Evolutionary conservation across 2,113 vertebrate species (phyloP).

Genomic region (Sprattus sprattus): DNA sequence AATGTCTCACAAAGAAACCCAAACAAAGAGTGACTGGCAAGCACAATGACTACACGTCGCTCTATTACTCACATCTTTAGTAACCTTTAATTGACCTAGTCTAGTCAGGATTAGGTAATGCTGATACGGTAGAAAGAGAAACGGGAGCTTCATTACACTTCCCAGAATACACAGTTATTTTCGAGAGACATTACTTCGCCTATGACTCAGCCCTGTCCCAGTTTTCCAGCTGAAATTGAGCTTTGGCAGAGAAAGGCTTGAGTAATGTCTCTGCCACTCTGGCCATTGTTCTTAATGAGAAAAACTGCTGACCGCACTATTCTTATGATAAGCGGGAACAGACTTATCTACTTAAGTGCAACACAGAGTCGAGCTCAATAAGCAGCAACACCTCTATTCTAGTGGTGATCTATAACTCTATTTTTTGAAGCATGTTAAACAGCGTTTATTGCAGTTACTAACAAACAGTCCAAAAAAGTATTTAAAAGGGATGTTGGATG

Average conservation of each 20-base stretch:
- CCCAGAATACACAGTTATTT: conserved; percentile 15
- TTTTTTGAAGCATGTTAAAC: background rate
- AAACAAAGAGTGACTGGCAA: background rate
- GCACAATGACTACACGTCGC: background rate
- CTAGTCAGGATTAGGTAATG: background rate
- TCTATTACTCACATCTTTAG: conserved; percentile 30
- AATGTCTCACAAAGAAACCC: background rate
- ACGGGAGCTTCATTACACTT: background rate
- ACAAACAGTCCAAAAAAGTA: background rate
- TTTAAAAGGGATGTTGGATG: background rate
- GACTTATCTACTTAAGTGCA: background rate
- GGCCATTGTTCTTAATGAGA: conserved; percentile 13
- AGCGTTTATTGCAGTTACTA: background rate
- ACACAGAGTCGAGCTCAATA: background rate
- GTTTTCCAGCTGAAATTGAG: background rate
- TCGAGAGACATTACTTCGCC: background rate
- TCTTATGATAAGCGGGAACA: background rate
- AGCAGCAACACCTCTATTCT: background rate
- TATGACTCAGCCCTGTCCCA: conserved; percentile 16
- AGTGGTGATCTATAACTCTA: background rate
- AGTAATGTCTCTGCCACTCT: conserved; percentile 15
- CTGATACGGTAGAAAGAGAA: background rate
- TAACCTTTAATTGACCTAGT: conserved; percentile 1
- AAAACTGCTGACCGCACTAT: background rate
- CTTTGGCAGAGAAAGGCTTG: background rate